A percentile compares a stretch with the other conserved stretches of the same genome.
Evolutionary conservation across 2,888 invertebrate genomes (phyloP).

Genomic region (Troides aeacus): DNA sequence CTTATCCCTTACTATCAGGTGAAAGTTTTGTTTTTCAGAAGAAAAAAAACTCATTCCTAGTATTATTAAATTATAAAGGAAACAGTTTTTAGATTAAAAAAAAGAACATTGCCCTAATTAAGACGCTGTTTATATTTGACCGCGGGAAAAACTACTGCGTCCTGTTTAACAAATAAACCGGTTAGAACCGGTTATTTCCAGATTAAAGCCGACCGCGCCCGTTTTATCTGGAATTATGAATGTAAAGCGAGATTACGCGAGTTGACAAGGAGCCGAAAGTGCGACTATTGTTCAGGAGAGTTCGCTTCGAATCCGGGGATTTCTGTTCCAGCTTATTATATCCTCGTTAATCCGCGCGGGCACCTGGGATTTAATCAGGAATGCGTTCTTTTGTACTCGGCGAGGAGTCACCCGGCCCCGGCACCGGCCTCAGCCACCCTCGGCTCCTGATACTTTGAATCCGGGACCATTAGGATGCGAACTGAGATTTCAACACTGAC

Average conservation of each 20-base stretch:
- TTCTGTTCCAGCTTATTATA: constrained; percentile 46
- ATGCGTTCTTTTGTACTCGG: constrained; percentile 32
- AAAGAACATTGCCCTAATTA: constrained; percentile 38
- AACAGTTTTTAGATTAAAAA: too few relatives aligned
- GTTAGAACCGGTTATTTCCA: constrained; percentile 40
- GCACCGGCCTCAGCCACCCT: constrained; percentile 22
- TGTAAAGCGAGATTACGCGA: constrained; percentile 51
- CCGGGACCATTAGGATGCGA: constrained; percentile 11
- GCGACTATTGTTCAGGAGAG: constrained; percentile 50
- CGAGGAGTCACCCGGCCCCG: constrained; percentile 15
- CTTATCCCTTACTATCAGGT: too few relatives aligned
- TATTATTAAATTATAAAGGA: too few relatives aligned
- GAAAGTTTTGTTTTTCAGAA: too few relatives aligned
- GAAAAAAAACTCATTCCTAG: too few relatives aligned
- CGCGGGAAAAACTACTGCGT: constrained; percentile 41
- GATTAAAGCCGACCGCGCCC: constrained; percentile 38
- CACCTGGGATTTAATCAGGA: constrained; percentile 46
- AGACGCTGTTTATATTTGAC: constrained; percentile 45
- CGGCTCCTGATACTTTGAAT: constrained; percentile 30
- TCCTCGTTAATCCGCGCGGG: constrained; percentile 38
- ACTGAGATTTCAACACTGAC: constrained; percentile 9
- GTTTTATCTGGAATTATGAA: constrained; percentile 38
- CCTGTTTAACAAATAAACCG: constrained; percentile 39
- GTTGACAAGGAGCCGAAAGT: constrained; percentile 51
- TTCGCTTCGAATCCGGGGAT: constrained; percentile 41